Conservation (phyloP, 2,113 vertebrate species). For the Morone saxatilis region DNA sequence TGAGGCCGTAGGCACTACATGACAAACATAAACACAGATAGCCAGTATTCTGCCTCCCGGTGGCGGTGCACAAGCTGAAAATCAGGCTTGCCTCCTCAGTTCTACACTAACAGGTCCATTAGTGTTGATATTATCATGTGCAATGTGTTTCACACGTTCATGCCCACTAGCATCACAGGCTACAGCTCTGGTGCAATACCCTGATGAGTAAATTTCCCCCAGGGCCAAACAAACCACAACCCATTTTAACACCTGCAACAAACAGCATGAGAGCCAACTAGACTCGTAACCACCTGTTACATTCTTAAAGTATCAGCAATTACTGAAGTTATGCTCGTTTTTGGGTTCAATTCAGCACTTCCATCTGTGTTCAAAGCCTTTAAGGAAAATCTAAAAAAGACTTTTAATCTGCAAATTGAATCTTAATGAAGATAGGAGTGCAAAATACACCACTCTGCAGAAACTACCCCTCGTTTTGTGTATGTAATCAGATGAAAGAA, state of each 20-base stretch:
- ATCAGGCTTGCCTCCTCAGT: conserved; percentile 6
- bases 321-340: conserved; percentile 59
- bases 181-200: conserved; percentile 74
- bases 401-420: neutral
- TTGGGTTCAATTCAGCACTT: neutral
- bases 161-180: conserved; percentile 45
- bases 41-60: conserved; percentile 23
- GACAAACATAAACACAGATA: conserved; percentile 56
- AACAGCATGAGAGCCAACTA: conserved; percentile 44
- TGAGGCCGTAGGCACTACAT: conserved; percentile 28
- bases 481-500: neutral
- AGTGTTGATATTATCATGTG: conserved; percentile 31
- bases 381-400: neutral
- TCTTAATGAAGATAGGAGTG: neutral
- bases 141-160: conserved; percentile 52
- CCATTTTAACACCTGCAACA: conserved; percentile 76
- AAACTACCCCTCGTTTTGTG: neutral
- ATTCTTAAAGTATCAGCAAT: conserved; percentile 68
- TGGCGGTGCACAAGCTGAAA: conserved; percentile 1
- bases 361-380: neutral
- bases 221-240: conserved; percentile 69
- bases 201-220: conserved; percentile 57
- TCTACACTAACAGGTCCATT: conserved; percentile 34
- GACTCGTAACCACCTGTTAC: conserved; percentile 68
- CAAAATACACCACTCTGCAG: neutral